Conservation (phyloP, 2,888 invertebrate species). For the Lasioglossum oenotherae region DNA sequence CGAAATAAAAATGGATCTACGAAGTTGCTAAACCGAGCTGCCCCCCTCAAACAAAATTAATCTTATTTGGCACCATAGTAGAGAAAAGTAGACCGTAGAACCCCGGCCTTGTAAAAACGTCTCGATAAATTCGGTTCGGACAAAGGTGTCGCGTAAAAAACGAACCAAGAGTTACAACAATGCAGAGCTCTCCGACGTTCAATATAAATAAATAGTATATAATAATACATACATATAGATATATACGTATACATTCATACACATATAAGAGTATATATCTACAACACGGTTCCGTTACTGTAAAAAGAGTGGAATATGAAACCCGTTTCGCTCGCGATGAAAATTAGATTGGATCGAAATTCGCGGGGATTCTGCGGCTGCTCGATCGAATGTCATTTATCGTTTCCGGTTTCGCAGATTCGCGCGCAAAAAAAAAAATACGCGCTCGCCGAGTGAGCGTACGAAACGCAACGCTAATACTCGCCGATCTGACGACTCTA, state of each 20-base stretch:
- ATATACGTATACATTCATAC: conserved; percentile 22
- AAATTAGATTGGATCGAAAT: conserved; percentile 10
- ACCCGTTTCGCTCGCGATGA: not conserved
- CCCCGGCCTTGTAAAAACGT: not conserved
- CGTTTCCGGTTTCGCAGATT: conserved; percentile 3
- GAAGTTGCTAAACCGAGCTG: not conserved
- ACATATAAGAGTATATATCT: conserved; percentile 25
- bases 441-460: not conserved
- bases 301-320: conserved; percentile 24
- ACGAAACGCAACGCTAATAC: not conserved
- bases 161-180: conserved; percentile 7
- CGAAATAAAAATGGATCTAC: not conserved
- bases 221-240: conserved; percentile 22
- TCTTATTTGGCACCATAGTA: conserved; percentile 29
- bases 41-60: not conserved
- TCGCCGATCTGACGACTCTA: not conserved
- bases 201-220: conserved; percentile 54
- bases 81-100: not conserved
- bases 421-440: not conserved
- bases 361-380: not conserved
- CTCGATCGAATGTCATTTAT: conserved; percentile 1
- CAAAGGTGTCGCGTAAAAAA: conserved; percentile 1
- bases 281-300: conserved; percentile 27
- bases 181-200: conserved; percentile 9
- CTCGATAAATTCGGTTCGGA: not conserved